These are phyloP conservation scores for Plodia interpunctella DNA, from an alignment of 1,140 invertebrate genomes.

Conservation along the genomic window DNA sequence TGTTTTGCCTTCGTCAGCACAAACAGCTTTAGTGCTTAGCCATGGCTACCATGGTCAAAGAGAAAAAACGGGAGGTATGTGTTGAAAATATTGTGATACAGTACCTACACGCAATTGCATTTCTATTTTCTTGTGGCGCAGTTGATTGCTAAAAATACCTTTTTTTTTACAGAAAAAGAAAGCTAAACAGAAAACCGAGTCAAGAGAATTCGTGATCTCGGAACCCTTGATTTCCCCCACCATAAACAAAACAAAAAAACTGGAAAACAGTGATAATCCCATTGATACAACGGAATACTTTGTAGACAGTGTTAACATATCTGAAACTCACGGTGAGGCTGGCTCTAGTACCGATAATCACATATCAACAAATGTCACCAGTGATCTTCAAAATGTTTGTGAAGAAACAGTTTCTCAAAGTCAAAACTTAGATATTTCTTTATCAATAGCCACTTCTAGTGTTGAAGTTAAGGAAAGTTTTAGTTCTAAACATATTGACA, in stretches of 20 bases:
- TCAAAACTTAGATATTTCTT: neutral
- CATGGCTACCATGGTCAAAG: conserved; percentile 62
- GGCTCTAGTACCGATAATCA: neutral
- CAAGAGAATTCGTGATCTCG: conserved; percentile 11
- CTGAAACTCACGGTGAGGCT: neutral
- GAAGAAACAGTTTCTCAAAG: neutral
- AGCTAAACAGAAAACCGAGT: conserved; percentile 34
- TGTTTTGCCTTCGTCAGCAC: neutral
- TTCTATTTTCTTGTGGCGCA: conserved; percentile 22
- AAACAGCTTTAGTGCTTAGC: neutral
- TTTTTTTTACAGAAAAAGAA: conserved; percentile 53
- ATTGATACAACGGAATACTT: neutral
- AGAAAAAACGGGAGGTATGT: conserved; percentile 51
- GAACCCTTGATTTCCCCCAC: neutral
- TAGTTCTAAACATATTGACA: neutral
- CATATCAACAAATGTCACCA: neutral
- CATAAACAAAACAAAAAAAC: neutral
- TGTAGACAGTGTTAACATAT: conserved; percentile 1
- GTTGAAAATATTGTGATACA: conserved; percentile 9
- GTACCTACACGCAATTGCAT: conserved; percentile 19
- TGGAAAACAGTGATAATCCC: neutral
- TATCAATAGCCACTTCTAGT: neutral
- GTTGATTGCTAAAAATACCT: conserved; percentile 5
- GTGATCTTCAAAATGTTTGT: neutral
- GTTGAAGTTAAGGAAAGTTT: neutral